Percentiles rank a stretch among this genome's conserved stretches.
phyloP scores from a whole-genome alignment of 2,113 vertebrate species.

The Alces alces region DNA sequence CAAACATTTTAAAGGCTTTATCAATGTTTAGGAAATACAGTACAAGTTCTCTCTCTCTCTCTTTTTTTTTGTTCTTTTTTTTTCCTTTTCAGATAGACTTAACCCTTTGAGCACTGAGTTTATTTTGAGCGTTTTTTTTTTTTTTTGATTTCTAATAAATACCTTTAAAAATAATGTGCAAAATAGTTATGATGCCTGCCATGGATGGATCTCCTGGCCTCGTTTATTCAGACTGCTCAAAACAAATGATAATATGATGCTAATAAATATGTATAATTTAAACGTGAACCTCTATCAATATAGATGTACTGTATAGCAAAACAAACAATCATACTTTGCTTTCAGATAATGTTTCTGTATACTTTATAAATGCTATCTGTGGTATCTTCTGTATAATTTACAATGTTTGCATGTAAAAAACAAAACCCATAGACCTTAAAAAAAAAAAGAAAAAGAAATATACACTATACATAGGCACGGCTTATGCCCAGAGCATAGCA shows the following conservation, averaged over 20 bases:
- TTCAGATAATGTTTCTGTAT: slow-evolving; percentile 88
- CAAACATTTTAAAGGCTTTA: slow-evolving; percentile 92
- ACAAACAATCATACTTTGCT: slow-evolving; percentile 86
- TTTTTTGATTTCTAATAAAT: slow-evolving; percentile 83
- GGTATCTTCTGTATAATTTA: slow-evolving; percentile 87
- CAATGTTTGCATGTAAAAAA: slow-evolving; percentile 83
- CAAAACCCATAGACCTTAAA: slow-evolving; percentile 72
- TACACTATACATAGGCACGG: slow-evolving; percentile 85
- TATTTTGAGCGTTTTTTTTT: slow-evolving; percentile 72
- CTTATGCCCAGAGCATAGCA: slow-evolving; percentile 79
- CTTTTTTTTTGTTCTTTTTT: slow-evolving; percentile 46
- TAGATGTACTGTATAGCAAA: slow-evolving; percentile 87
- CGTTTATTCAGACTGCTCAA: slow-evolving; percentile 73
- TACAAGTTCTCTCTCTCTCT: slow-evolving; percentile 82
- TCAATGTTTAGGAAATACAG: slow-evolving; percentile 94
- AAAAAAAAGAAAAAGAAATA: slow-evolving; percentile 76
- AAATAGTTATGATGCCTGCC: slow-evolving; percentile 88
- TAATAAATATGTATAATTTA: slow-evolving; percentile 92
- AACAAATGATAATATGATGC: slow-evolving; percentile 78
- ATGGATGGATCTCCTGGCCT: slow-evolving; percentile 77
- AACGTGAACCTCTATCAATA: slow-evolving; percentile 87
- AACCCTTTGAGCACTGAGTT: slow-evolving; percentile 98
- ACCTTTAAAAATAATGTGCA: slow-evolving; percentile 92
- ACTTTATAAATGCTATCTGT: slow-evolving; percentile 89
- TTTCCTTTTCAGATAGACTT: slow-evolving; percentile 88